phyloP scores from a whole-genome alignment of 2,888 invertebrate genomes.

The Coelogynopora nodosa region DNA sequence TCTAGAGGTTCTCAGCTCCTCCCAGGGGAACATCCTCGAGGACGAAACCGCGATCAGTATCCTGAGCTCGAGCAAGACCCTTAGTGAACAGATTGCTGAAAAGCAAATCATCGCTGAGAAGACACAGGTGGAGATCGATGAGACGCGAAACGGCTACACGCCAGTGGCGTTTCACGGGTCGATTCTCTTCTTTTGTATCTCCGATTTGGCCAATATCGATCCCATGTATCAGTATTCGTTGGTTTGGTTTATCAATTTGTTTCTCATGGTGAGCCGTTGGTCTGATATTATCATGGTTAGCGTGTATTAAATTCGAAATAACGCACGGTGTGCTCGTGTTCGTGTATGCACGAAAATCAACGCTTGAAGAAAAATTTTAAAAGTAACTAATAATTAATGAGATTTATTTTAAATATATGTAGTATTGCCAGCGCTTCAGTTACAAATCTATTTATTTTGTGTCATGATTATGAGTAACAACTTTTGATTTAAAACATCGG shows the following conservation, averaged over 20 bases:
- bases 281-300: too few species aligned
- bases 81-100: constrained; percentile 82
- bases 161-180: constrained; percentile 71
- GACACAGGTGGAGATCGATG: constrained; percentile 81
- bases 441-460: too few species aligned
- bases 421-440: too few species aligned
- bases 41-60: constrained; percentile 89
- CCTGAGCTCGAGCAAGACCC: constrained; percentile 70
- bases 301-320: constrained; percentile 8
- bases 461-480: too few species aligned
- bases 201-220: constrained; percentile 81
- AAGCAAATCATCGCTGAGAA: constrained; percentile 78
- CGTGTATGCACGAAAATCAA: too few species aligned
- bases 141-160: constrained; percentile 77
- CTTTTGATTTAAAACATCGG: too few species aligned
- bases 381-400: too few species aligned
- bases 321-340: too few species aligned
- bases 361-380: too few species aligned
- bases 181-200: constrained; percentile 85
- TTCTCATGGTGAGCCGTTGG: constrained; percentile 65
- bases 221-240: constrained; percentile 94
- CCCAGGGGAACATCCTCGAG: constrained; percentile 72
- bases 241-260: constrained; percentile 85
- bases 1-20: constrained; percentile 78
- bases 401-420: too few species aligned